These are phyloP conservation scores for Argyrosomus regius DNA, from an alignment of 2,797 vertebrate species.

Conservation along the genomic window DNA sequence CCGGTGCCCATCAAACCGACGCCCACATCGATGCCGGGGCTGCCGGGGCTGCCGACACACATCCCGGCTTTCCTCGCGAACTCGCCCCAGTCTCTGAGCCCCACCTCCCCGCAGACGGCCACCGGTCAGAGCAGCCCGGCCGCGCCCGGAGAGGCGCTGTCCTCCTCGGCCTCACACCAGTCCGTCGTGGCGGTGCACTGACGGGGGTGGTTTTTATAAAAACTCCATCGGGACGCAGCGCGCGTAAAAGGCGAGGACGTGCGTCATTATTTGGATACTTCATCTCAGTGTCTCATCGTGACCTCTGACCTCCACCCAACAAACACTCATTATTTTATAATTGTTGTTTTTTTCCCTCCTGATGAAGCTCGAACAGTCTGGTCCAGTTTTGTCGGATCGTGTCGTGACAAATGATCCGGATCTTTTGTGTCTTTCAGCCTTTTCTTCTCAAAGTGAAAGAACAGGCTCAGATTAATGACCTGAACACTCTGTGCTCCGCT, in stretches of 20 bases:
- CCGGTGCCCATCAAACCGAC: conserved; percentile 95
- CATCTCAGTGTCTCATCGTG: conserved; percentile 3
- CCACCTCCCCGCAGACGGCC: conserved; percentile 93
- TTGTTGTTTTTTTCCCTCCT: not conserved
- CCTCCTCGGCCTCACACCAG: conserved; percentile 87
- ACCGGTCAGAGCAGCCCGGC: conserved; percentile 94
- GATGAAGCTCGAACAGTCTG: too few relatives aligned
- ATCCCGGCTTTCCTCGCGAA: conserved; percentile 92
- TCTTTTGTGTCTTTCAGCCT: conserved; percentile 50
- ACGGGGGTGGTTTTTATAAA: conserved; percentile 65
- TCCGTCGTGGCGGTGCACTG: conserved; percentile 93
- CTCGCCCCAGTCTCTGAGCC: conserved; percentile 93
- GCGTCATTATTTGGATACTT: not conserved
- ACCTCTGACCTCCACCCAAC: conserved; percentile 47
- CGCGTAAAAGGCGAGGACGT: conserved; percentile 33
- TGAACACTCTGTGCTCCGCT: not conserved
- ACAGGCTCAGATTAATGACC: conserved; percentile 59
- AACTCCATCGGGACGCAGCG: conserved; percentile 12
- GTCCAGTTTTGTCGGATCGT: too few relatives aligned
- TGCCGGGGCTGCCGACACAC: conserved; percentile 89
- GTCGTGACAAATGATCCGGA: conserved; percentile 29
- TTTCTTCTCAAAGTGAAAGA: conserved; percentile 55
- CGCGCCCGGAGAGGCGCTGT: conserved; percentile 91
- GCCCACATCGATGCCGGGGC: conserved; percentile 86
- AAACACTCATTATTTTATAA: not conserved